Percentiles rank a stretch among this genome's conserved stretches.
phyloP scores from a whole-genome alignment of 2,888 invertebrate species.

The Rutpela maculata region DNA sequence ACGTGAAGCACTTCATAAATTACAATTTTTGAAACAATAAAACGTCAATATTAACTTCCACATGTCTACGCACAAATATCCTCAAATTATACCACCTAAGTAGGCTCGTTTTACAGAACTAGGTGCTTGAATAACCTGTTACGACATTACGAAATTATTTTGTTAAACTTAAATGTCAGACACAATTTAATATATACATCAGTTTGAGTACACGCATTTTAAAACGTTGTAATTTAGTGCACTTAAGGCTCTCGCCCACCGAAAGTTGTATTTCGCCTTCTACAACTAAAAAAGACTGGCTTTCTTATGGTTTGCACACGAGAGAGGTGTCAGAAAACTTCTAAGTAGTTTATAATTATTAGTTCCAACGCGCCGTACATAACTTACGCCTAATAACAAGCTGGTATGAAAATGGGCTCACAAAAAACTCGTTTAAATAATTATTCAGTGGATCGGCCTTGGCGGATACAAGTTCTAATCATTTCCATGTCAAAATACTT shows the following conservation, averaged over 20 bases:
- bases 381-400: conserved; percentile 58
- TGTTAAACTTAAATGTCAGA: conserved; percentile 2
- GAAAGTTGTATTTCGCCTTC: conserved; percentile 23
- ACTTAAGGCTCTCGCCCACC: conserved; percentile 29
- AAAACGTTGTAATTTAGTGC: conserved; percentile 45
- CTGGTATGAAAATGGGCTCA: conserved; percentile 46
- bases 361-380: conserved; percentile 59
- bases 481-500: conserved; percentile 48
- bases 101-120: too few relatives aligned
- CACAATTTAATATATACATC: conserved; percentile 39
- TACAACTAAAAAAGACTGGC: conserved; percentile 11
- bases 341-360: conserved; percentile 71
- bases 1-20: too few relatives aligned
- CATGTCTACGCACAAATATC: too few relatives aligned
- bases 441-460: conserved; percentile 48
- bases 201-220: conserved; percentile 20
- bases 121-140: neutral
- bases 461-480: conserved; percentile 43
- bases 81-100: too few relatives aligned
- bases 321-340: conserved; percentile 67
- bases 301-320: conserved; percentile 54
- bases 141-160: conserved; percentile 4
- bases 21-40: too few relatives aligned
- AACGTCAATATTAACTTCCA: too few relatives aligned
- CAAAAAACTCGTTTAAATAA: conserved; percentile 58